Conservation (phyloP, 2,888 invertebrate genomes). For the Marasmarcha lunaedactyla region DNA sequence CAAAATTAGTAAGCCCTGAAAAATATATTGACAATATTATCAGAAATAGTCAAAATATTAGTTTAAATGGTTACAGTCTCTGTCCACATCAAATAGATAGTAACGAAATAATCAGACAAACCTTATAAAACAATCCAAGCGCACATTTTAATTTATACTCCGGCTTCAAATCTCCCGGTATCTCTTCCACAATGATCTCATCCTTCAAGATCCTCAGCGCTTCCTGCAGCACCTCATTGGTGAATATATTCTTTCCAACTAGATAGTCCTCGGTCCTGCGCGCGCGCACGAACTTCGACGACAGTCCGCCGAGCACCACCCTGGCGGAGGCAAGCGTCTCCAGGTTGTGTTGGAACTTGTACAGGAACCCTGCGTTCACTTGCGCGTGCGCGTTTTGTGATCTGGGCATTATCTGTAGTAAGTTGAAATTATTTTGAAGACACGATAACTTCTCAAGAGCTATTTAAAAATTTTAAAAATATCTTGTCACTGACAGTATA, state of each 20-base stretch:
- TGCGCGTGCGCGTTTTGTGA: slow-evolving; percentile 81
- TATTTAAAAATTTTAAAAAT: too few species aligned
- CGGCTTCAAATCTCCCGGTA: slow-evolving; percentile 69
- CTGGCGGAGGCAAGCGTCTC: slow-evolving; percentile 49
- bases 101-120: too few species aligned
- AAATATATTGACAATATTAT: too few species aligned
- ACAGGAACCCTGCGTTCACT: slow-evolving; percentile 80
- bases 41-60: too few species aligned
- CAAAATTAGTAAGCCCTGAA: slow-evolving; percentile 62
- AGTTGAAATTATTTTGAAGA: too few species aligned
- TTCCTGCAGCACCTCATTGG: slow-evolving; percentile 52
- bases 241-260: slow-evolving; percentile 38
- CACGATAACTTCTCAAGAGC: too few species aligned
- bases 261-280: slow-evolving; percentile 64
- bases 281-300: slow-evolving; percentile 68
- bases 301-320: slow-evolving; percentile 73
- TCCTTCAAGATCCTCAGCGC: slow-evolving; percentile 64
- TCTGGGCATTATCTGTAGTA: slow-evolving; percentile 75
- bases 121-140: slow-evolving; percentile 76
- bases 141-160: slow-evolving; percentile 73
- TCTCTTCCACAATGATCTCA: slow-evolving; percentile 71
- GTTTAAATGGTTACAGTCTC: too few species aligned
- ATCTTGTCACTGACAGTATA: too few species aligned
- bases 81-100: too few species aligned
- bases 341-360: slow-evolving; percentile 53